A percentile compares a stretch with the other conserved stretches of the same genome.
phyloP scores from a whole-genome alignment of 2,113 vertebrate species.

The Oncorhynchus gorbuscha region DNA sequence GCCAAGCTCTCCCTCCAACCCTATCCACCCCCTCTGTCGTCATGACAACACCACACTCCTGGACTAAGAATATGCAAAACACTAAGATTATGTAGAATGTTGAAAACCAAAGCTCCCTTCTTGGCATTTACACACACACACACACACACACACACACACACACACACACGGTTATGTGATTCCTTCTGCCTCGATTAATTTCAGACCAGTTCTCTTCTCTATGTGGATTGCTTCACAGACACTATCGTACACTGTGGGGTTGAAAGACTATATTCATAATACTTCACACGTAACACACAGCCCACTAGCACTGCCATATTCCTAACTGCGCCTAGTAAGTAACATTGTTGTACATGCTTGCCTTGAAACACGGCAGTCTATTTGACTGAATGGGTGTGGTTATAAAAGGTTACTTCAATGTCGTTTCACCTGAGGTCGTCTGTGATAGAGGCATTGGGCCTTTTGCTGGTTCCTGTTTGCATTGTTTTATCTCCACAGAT shows the following conservation, averaged over 20 bases:
- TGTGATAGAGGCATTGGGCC: slow-evolving; percentile 24
- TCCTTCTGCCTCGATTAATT: not conserved
- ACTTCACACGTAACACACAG: not conserved
- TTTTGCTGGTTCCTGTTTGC: slow-evolving; percentile 20
- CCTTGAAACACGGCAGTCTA: not conserved
- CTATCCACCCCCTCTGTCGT: not conserved
- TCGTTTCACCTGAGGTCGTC: slow-evolving; percentile 17
- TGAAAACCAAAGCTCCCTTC: slow-evolving; percentile 57
- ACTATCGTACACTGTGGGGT: not conserved
- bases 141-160: not conserved
- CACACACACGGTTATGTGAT: not conserved
- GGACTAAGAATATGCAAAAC: slow-evolving; percentile 28
- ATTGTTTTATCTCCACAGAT: slow-evolving; percentile 46
- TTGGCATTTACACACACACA: too few relatives aligned
- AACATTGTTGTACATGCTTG: not conserved
- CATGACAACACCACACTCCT: slow-evolving; percentile 23
- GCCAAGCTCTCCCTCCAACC: slow-evolving; percentile 5
- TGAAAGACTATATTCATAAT: not conserved
- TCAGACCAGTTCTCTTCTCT: not conserved
- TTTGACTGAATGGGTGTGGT: not conserved
- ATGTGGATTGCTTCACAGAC: not conserved
- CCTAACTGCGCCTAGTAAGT: not conserved
- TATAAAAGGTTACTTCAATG: slow-evolving; percentile 30
- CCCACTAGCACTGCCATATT: slow-evolving; percentile 28
- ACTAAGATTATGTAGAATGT: slow-evolving; percentile 37